A percentile compares a stretch with the other conserved stretches of the same genome.
Evolutionary conservation across 2,888 invertebrate species (phyloP).

Genomic region (Orthosia cruda): DNA sequence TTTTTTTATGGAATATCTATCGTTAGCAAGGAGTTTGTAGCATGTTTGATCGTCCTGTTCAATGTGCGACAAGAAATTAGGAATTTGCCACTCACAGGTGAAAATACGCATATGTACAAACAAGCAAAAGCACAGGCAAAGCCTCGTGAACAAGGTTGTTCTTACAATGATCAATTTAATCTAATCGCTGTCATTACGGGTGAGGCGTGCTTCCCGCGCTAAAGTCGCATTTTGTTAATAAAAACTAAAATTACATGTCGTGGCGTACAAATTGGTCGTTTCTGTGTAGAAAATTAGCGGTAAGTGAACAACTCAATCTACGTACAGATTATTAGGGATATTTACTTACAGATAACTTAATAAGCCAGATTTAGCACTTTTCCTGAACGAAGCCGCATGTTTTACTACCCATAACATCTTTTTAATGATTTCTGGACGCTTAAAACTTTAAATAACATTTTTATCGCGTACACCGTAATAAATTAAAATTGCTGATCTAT

Average conservation of each 20-base stretch:
- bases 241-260: constrained; percentile 68
- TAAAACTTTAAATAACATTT: constrained; percentile 67
- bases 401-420: constrained; percentile 79
- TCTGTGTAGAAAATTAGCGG: constrained; percentile 71
- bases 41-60: neutral
- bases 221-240: constrained; percentile 58
- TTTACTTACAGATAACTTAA: constrained; percentile 82
- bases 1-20: too few species aligned
- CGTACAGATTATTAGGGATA: constrained; percentile 73
- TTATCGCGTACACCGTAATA: constrained; percentile 69
- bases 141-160: constrained; percentile 32
- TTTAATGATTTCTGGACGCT: constrained; percentile 77
- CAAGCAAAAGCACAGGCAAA: neutral
- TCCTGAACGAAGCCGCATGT: constrained; percentile 67
- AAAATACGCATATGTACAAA: neutral
- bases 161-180: constrained; percentile 56
- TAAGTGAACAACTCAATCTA: constrained; percentile 73
- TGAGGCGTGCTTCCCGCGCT: constrained; percentile 49
- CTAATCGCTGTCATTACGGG: constrained; percentile 65
- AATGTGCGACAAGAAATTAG: neutral
- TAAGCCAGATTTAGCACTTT: constrained; percentile 80
- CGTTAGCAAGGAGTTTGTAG: neutral
- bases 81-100: neutral
- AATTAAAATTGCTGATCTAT: constrained; percentile 70
- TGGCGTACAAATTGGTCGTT: constrained; percentile 67